Evolutionary conservation across 2,113 vertebrate genomes (phyloP), one percentile per base, ranked within the genome.

Genomic region (Chelonoidis abingdonii): DNA sequence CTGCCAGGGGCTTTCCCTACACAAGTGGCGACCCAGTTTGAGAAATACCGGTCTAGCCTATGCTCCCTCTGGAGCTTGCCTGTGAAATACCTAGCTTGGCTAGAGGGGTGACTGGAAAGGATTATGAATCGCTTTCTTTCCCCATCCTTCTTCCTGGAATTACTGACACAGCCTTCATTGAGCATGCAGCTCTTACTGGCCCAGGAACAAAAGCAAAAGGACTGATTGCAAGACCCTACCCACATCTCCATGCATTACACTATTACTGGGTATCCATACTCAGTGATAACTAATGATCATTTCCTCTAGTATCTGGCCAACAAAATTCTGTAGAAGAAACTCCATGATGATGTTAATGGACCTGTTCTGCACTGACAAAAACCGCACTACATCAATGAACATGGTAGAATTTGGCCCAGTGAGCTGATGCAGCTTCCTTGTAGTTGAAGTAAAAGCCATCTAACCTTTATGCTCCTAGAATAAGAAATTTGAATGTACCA

Each of bases 351-450:
- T 86, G 92, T 41, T 95, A 89, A 85, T 75, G 89, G 83, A 96
- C 83, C 12, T 14, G 35, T 38, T 69, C 8, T 69, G 31, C 35
- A 76, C 19, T 89, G 91, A 89, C 22, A 11, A 41, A 38, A 90
- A 76, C 69, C 82, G 69, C 89, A 3, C 50, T 11, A 59, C 95
- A 59, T 89, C 89, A 96, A 90, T 92, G 93, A 93, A 95, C 89
- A 72, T 0, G 62, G 59, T 80, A 95, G 82, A 79, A 96, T 76
- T 76, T 76, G 41, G 75, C 25, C 75, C 41, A 44, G 5, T 44
- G 41, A 76, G 12, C 38, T 14, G 41, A 76, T 27, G 24, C 38
- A 24, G 79, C 47, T 25, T 91, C 69, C 84, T 49, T 92, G 50
- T 80, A 87, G 84, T n/a, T 0, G 0, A 76, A 69, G 81, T 65